A percentile compares a stretch with the other conserved stretches of the same genome.
These are phyloP conservation scores for Perithous albicinctus DNA, from an alignment of 2,888 invertebrate species.

Conservation along the genomic window DNA sequence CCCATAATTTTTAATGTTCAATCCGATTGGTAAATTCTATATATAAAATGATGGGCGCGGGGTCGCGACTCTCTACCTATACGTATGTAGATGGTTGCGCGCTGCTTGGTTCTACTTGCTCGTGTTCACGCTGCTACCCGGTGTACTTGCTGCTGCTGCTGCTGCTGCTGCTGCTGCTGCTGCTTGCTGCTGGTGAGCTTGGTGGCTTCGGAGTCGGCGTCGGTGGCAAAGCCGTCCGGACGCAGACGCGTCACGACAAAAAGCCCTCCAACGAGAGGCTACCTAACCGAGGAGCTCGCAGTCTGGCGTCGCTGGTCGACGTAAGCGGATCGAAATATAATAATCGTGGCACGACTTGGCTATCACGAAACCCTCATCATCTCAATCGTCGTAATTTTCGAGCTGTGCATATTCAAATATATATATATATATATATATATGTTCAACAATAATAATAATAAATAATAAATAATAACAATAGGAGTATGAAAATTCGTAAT, in stretches of 20 bases:
- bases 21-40: too few species aligned
- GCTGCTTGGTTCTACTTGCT: conserved; percentile 22
- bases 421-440: too few species aligned
- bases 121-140: background rate
- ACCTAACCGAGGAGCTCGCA: conserved; percentile 73
- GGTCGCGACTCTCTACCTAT: conserved; percentile 50
- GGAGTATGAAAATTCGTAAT: background rate
- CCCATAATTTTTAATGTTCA: too few species aligned
- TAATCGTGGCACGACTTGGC: conserved; percentile 46
- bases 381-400: background rate
- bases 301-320: conserved; percentile 80
- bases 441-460: conserved; percentile 3
- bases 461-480: conserved; percentile 22
- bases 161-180: conserved; percentile 25
- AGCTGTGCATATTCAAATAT: conserved; percentile 17
- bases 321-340: conserved; percentile 67
- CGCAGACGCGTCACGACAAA: conserved; percentile 67
- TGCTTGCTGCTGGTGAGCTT: conserved; percentile 19
- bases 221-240: conserved; percentile 53
- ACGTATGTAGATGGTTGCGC: conserved; percentile 13
- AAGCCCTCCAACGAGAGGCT: conserved; percentile 68
- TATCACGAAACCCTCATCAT: conserved; percentile 8
- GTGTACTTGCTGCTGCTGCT: conserved; percentile 19
- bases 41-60: conserved; percentile 61
- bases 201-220: conserved; percentile 62